Conservation (phyloP, 1,140 invertebrate species). For the Drosophila sturtevanti region DNA sequence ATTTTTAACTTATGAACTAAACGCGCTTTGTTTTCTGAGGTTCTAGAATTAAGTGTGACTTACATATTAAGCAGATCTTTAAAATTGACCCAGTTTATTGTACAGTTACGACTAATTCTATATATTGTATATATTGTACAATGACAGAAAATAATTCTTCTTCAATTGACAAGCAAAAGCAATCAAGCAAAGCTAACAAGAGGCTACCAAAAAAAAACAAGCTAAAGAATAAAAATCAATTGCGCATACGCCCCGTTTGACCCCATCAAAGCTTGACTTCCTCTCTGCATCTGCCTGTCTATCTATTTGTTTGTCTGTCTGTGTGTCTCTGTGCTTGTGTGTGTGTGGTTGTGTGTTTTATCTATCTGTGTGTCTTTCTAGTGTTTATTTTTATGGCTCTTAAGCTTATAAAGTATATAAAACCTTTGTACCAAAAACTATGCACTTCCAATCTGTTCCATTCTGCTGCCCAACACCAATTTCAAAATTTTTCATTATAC, state of each 20-base stretch:
- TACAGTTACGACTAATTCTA: constrained; percentile 29
- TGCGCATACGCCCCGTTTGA: constrained; percentile 43
- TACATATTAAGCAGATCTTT: constrained; percentile 68
- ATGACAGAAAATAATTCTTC: constrained; percentile 8
- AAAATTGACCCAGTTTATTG: constrained; percentile 76
- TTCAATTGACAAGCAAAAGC: constrained; percentile 39
- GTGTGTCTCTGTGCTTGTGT: constrained; percentile 19
- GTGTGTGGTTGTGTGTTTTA: constrained; percentile 17
- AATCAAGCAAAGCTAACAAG: constrained; percentile 45
- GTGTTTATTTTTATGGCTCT: constrained; percentile 65
- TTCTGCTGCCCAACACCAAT: constrained; percentile 70
- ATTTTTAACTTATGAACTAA: constrained; percentile 40
- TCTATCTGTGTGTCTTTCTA: constrained; percentile 10
- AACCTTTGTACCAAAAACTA: constrained; percentile 75
- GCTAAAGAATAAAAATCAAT: constrained; percentile 17
- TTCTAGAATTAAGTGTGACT: constrained; percentile 73
- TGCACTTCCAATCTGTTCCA: constrained; percentile 52
- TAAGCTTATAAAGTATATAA: constrained; percentile 55
- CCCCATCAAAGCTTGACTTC: constrained; percentile 17
- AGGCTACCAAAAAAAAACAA: constrained; percentile 10
- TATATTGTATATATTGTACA: constrained; percentile 9
- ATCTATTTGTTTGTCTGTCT: constrained; percentile 24
- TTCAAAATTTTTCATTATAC: constrained; percentile 44
- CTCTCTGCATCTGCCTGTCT: neutral
- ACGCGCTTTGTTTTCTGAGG: constrained; percentile 40